These are phyloP conservation scores for Drosophila glabriapex DNA, from an alignment of 2,888 invertebrate species.

Conservation along the genomic window DNA sequence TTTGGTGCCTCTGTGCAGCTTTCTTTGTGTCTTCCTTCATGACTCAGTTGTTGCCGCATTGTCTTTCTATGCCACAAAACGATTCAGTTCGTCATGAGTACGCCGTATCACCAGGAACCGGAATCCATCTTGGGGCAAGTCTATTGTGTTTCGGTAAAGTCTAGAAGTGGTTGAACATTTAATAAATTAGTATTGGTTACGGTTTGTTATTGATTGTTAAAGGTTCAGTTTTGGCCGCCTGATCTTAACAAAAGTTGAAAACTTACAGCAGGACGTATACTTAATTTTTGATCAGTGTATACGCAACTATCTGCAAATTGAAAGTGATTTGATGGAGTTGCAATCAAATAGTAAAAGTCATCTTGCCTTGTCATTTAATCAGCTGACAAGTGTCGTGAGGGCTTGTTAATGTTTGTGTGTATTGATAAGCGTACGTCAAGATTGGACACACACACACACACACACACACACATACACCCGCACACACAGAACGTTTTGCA, in stretches of 20 bases:
- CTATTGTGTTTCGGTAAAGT: background rate
- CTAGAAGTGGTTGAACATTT: background rate
- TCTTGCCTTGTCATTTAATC: constrained; percentile 51
- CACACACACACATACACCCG: background rate
- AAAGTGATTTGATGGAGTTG: constrained; percentile 7
- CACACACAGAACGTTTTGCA: constrained; percentile 10
- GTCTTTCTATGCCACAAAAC: background rate
- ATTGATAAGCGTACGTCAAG: constrained; percentile 61
- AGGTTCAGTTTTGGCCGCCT: background rate
- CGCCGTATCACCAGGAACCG: background rate
- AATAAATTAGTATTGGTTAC: background rate
- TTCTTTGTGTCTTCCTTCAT: background rate
- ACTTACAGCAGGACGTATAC: background rate
- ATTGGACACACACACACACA: constrained; percentile 38
- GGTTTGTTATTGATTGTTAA: background rate
- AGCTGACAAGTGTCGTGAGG: constrained; percentile 46
- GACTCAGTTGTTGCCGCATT: background rate
- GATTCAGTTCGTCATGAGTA: background rate
- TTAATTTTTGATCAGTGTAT: constrained; percentile 7
- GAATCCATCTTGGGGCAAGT: background rate
- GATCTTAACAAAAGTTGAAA: background rate
- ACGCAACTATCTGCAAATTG: background rate
- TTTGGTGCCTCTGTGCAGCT: background rate
- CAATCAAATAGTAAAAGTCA: constrained; percentile 37
- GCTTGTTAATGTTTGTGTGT: constrained; percentile 27